Percentiles rank a stretch among this genome's conserved stretches.
Conservation (phyloP, 2,888 invertebrate species). For the Erpobdella octoculata region DNA sequence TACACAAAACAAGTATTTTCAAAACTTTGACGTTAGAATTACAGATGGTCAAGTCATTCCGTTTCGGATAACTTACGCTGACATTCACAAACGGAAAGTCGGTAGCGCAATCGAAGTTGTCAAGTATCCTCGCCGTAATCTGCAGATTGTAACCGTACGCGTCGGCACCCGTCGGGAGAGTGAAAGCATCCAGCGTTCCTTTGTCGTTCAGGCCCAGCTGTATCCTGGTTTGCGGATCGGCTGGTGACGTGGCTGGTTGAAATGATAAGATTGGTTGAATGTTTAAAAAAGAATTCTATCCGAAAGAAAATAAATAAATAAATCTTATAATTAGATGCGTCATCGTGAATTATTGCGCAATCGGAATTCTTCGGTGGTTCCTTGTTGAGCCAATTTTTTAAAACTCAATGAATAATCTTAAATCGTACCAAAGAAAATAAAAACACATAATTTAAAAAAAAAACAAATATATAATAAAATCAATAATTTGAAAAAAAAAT, state of each 20-base stretch:
- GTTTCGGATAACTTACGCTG: background rate
- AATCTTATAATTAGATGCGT: no score
- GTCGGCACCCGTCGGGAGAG: constrained; percentile 40
- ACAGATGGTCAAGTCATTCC: background rate
- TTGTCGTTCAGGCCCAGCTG: background rate
- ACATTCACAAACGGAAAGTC: constrained; percentile 35
- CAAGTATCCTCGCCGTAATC: constrained; percentile 39
- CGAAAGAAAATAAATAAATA: no score
- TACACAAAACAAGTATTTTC: no score
- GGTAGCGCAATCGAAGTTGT: constrained; percentile 38
- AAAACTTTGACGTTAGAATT: no score
- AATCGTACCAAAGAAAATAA: no score
- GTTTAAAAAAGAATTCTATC: background rate
- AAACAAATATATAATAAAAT: no score
- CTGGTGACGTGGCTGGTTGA: background rate
- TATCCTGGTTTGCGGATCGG: background rate
- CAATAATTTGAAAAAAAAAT: no score
- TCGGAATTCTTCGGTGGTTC: no score
- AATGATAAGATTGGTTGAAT: background rate
- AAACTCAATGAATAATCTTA: no score
- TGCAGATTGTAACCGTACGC: constrained; percentile 37
- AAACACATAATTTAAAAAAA: no score
- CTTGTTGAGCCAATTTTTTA: no score
- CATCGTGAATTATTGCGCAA: no score
- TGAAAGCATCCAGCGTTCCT: background rate